Conservation (phyloP, 2,797 vertebrate species). For the Oreochromis mossambicus region DNA sequence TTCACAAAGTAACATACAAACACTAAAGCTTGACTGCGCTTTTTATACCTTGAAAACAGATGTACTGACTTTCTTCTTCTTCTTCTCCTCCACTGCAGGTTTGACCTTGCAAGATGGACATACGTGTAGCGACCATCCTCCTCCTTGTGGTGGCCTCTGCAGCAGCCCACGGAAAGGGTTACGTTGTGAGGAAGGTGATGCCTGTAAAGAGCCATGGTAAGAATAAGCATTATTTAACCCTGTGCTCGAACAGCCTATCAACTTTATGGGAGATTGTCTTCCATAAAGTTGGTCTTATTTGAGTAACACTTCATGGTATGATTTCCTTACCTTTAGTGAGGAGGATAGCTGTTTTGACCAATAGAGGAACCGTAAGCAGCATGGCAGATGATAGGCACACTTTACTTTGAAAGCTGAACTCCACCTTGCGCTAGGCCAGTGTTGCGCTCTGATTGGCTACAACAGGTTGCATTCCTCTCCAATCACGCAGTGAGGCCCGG, state of each 20-base stretch:
- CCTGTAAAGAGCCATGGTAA: constrained; percentile 92
- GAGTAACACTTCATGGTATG: neutral
- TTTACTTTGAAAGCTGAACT: constrained; percentile 47
- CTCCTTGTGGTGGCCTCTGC: constrained; percentile 80
- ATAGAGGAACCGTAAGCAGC: neutral
- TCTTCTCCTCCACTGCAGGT: constrained; percentile 61
- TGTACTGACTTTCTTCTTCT: constrained; percentile 1
- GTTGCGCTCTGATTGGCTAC: constrained; percentile 59
- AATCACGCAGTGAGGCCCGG: constrained; percentile 13
- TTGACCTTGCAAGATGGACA: constrained; percentile 82
- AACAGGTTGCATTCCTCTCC: constrained; percentile 9
- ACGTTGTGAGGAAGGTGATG: constrained; percentile 87
- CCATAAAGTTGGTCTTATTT: neutral
- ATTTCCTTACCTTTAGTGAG: neutral
- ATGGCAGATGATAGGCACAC: neutral
- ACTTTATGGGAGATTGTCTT: neutral
- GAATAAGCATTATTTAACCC: constrained; percentile 17
- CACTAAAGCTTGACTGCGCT: neutral
- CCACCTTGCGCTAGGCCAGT: neutral
- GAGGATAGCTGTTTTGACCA: neutral
- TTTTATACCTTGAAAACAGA: neutral
- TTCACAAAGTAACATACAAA: neutral
- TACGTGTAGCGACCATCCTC: constrained; percentile 78
- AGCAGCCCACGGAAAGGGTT: constrained; percentile 82
- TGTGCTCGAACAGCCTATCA: neutral